Conservation (phyloP, 2,888 invertebrate genomes). For the Herminia tarsipennalis region DNA sequence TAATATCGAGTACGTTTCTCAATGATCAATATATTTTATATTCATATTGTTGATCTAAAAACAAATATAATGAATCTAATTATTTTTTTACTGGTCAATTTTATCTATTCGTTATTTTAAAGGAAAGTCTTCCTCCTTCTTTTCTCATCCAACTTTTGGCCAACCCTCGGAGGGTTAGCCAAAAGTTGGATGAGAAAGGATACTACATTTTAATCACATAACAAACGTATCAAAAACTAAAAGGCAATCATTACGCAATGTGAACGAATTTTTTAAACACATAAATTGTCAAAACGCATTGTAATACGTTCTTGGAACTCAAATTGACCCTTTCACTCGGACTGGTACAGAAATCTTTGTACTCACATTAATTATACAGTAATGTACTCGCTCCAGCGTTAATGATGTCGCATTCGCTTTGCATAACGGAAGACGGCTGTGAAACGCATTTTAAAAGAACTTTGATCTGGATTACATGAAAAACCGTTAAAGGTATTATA, state of each 20-base stretch:
- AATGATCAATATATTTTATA: too few relatives aligned
- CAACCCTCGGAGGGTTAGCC: too few relatives aligned
- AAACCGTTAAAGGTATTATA: not conserved
- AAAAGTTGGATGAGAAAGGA: too few relatives aligned
- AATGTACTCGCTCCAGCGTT: constrained; percentile 12
- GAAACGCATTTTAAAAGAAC: constrained; percentile 2
- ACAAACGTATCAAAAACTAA: not conserved
- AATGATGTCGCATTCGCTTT: constrained; percentile 13
- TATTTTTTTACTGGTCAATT: too few relatives aligned
- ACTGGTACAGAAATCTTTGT: constrained; percentile 19
- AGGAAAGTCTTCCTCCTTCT: too few relatives aligned
- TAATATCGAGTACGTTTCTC: too few relatives aligned
- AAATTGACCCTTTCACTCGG: constrained; percentile 55
- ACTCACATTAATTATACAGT: constrained; percentile 18
- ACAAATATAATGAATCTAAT: too few relatives aligned
- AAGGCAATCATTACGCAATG: constrained; percentile 1
- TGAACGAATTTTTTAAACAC: constrained; percentile 3
- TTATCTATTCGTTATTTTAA: too few relatives aligned
- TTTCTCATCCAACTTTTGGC: too few relatives aligned
- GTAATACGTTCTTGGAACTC: constrained; percentile 32
- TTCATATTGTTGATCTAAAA: too few relatives aligned
- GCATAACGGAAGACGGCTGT: not conserved
- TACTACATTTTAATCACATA: too few relatives aligned
- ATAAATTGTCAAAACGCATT: constrained; percentile 43
- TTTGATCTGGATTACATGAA: constrained; percentile 5